Evolutionary conservation across 2,797 vertebrate species (phyloP).

Genomic region (Philypnodon macrostomus): DNA sequence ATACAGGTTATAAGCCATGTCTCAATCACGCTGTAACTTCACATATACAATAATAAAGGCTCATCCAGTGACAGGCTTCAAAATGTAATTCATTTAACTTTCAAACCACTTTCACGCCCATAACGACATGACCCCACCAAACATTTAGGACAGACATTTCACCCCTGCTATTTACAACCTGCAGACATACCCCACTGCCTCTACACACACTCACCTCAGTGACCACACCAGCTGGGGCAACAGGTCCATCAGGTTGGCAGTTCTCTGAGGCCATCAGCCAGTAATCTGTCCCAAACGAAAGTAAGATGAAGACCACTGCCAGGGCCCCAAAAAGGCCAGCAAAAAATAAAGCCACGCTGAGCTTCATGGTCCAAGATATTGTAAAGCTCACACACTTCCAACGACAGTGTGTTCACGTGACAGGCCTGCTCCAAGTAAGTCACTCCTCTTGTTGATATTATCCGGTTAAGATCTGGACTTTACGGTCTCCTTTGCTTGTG

Average conservation of each 20-base stretch:
- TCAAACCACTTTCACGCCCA: neutral
- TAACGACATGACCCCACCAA: neutral
- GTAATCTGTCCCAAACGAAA: conserved; percentile 96
- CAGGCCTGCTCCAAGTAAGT: conserved; percentile 17
- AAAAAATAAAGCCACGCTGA: conserved; percentile 89
- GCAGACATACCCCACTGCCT: neutral
- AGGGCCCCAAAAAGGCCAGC: conserved; percentile 92
- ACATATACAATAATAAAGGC: too few species aligned
- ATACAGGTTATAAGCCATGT: too few species aligned
- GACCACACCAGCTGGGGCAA: conserved; percentile 10
- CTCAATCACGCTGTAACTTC: conserved; percentile 53
- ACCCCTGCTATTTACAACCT: neutral
- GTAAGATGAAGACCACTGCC: conserved; percentile 85
- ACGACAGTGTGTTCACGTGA: conserved; percentile 46
- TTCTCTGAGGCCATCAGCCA: conserved; percentile 92
- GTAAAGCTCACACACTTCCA: conserved; percentile 26
- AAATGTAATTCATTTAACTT: neutral
- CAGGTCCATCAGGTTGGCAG: conserved; percentile 57
- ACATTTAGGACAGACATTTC: neutral
- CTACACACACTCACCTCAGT: conserved; percentile 47
- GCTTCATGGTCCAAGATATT: conserved; percentile 91
- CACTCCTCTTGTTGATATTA: conserved; percentile 18
- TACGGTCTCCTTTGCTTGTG: conserved; percentile 36
- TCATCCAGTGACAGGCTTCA: too few species aligned
- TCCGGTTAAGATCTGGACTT: conserved; percentile 4